Base-by-base conservation (phyloP, 2,113 vertebrate species). In the Xiphophorus hellerii region DNA sequence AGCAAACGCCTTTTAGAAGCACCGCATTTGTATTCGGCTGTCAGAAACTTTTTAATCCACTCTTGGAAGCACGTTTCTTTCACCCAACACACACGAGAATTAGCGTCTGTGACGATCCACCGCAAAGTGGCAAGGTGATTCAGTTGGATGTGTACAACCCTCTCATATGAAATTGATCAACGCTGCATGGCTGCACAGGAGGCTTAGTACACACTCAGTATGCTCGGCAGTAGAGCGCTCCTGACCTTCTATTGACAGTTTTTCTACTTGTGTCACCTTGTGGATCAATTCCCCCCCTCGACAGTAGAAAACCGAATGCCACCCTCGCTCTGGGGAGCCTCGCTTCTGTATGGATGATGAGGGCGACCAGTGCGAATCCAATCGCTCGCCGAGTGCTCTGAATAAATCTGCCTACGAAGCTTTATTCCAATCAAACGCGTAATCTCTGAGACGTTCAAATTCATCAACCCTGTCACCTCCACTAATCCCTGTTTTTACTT, bases 391-490 rank as follows among this genome's bases (percentile, higher is more conserved):
- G 85, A 82, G 82, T 87, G 80, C 85, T 76, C 67, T 27, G 75
- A 90, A 91, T 90, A 90, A 93, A 92, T 92, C 90, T 88, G 88
- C 81, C 82, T 74, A 78, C 88, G 84, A 86, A 86, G 91, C 91
- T 91, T 92, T 87, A 89, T 90, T 92, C 89, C 93, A 94, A 92
- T 94, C 91, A 92, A 86, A 58, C 93, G 83, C 87, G 89, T 92
- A 93, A 94, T 94, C 90, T 93, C 87, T 89, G 91, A 91, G 93
- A 94, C 90, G 92, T 93, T 92, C 91, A 87, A 93, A 89, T 92
- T 92, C 90, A 90, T 93, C 90, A 92, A 88, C 89, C 89, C 90
- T 88, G 87, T 93, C 92, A 92, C 90, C 89, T 91, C 82, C 72
- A 79, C 85, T 87, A 92, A 93, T 92, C 93, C 86, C 61, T 11